Percentiles rank a stretch among this genome's conserved stretches.
These are phyloP conservation scores for Candidula unifasciata DNA, from an alignment of 2,888 invertebrate genomes.

Conservation along the genomic window DNA sequence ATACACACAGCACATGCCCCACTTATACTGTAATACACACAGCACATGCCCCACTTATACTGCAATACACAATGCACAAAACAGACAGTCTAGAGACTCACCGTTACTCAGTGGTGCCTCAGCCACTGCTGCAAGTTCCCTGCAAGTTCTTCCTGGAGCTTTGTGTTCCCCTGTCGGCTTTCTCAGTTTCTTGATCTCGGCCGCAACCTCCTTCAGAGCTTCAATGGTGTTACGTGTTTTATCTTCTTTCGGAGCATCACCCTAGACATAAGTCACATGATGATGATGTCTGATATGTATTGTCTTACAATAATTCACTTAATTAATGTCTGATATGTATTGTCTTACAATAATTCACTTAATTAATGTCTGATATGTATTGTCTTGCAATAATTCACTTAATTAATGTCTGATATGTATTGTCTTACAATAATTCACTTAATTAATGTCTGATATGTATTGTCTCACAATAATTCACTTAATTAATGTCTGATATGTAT, in stretches of 20 bases:
- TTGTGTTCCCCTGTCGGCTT: conserved; percentile 89
- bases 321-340: too few species aligned
- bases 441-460: too few species aligned
- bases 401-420: too few species aligned
- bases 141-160: conserved; percentile 91
- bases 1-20: too few species aligned
- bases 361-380: too few species aligned
- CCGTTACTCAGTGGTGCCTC: conserved; percentile 88
- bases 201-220: conserved; percentile 62
- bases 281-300: too few species aligned
- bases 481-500: too few species aligned
- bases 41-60: neutral
- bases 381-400: too few species aligned
- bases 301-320: neutral
- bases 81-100: conserved; percentile 70
- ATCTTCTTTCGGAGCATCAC: conserved; percentile 54
- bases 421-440: too few species aligned
- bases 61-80: neutral
- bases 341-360: neutral
- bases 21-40: too few species aligned
- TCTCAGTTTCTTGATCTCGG: conserved; percentile 80
- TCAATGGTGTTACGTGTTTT: conserved; percentile 59
- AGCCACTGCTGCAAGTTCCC: conserved; percentile 86
- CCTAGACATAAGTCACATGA: conserved; percentile 41
- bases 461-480: too few species aligned